These are phyloP conservation scores for Sebastes taczanowskii DNA, from an alignment of 2,797 vertebrate species.

Conservation along the genomic window DNA sequence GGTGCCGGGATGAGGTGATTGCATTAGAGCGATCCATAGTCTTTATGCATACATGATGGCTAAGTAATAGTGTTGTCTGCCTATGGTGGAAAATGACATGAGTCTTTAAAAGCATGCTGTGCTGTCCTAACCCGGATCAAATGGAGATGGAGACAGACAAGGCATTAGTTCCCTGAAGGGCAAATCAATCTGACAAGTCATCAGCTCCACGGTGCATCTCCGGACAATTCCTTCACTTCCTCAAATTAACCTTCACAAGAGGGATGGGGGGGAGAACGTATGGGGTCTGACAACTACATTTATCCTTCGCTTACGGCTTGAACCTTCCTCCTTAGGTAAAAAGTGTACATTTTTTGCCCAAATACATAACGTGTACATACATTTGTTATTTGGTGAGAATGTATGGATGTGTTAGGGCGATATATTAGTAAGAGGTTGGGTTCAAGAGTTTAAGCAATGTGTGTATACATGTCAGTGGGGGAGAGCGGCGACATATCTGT, in stretches of 20 bases:
- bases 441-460: conserved; percentile 1
- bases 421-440: not conserved
- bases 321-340: not conserved
- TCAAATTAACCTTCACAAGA: conserved; percentile 76
- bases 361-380: not conserved
- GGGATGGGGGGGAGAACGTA: conserved; percentile 28
- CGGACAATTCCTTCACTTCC: conserved; percentile 63
- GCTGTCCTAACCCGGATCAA: conserved; percentile 34
- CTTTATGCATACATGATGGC: conserved; percentile 64
- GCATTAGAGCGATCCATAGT: conserved; percentile 55
- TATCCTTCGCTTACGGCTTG: conserved; percentile 33
- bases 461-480: not conserved
- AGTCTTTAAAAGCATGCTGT: conserved; percentile 51
- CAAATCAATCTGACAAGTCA: conserved; percentile 77
- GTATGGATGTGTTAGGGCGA: not conserved
- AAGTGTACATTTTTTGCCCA: not conserved
- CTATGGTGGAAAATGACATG: conserved; percentile 50
- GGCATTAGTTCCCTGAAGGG: conserved; percentile 65
- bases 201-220: conserved; percentile 59
- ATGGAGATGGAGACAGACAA: conserved; percentile 46
- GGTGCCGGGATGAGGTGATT: conserved; percentile 46
- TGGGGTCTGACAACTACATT: conserved; percentile 25
- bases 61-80: conserved; percentile 59
- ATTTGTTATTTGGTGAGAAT: not conserved
- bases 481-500: not conserved